Conservation (phyloP, 1,140 invertebrate genomes). For the fruit fly (Drosophila melanogaster) region Release_6_plus_ISO1_MT NT_037436.4:12259001-12259500, state of each 20-base stretch:
- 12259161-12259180: slow-evolving; percentile 56
- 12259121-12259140: slow-evolving; percentile 37
- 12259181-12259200: slow-evolving; percentile 42
- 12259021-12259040: slow-evolving; percentile 20
- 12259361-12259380: no score
- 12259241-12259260: slow-evolving; percentile 24
- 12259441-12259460: no score
- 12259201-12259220: slow-evolving; percentile 33
- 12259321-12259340: no score
- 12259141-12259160: slow-evolving; percentile 58
- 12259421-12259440: no score
- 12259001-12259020: slow-evolving; percentile 1
- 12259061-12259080: background rate
- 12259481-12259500: no score
- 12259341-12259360: no score
- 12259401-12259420: no score
- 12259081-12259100: slow-evolving; percentile 1
- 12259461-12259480: no score
- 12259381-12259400: no score
- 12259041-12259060: slow-evolving; percentile 24
- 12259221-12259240: slow-evolving; percentile 29
- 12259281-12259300: background rate
- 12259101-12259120: background rate
- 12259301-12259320: no score
- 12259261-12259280: slow-evolving; percentile 3